A percentile compares a stretch with the other conserved stretches of the same genome.
These are phyloP conservation scores for Argyra leucocephala DNA, from an alignment of 2,888 invertebrate genomes.

Conservation along the genomic window DNA sequence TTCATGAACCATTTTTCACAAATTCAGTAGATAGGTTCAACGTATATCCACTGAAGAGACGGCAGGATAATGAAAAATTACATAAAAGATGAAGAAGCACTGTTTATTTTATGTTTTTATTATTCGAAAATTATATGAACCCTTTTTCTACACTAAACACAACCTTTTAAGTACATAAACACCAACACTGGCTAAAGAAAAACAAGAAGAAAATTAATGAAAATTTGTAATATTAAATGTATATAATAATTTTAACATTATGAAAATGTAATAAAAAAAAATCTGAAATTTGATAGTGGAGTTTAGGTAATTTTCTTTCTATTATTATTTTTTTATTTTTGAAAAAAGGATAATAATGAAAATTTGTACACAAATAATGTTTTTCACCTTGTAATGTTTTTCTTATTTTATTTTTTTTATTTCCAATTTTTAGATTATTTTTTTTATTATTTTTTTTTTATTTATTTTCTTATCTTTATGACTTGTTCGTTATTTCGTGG, in stretches of 20 bases:
- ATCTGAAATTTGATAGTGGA: background rate
- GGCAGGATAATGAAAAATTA: too few species aligned
- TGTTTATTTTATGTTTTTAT: too few species aligned
- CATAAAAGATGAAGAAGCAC: too few species aligned
- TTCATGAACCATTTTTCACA: too few species aligned
- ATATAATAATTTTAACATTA: background rate
- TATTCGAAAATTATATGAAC: too few species aligned
- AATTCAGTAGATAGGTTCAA: too few species aligned
- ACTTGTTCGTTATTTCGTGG: background rate
- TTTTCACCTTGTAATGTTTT: background rate
- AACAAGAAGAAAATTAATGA: background rate
- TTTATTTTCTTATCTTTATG: background rate
- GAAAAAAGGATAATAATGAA: background rate
- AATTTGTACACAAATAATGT: conserved; percentile 1
- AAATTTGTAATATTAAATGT: background rate
- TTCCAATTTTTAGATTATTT: background rate
- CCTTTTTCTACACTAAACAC: too few species aligned
- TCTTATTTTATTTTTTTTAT: background rate
- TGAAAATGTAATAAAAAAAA: conserved; percentile 1
- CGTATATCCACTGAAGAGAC: too few species aligned
- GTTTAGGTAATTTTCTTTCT: background rate
- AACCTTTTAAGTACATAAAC: too few species aligned
- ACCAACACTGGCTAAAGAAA: too few species aligned
- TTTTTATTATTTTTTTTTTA: background rate
- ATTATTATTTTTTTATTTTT: background rate